phyloP scores from a whole-genome alignment of 2,113 vertebrate species.

The Labrus mixtus region DNA sequence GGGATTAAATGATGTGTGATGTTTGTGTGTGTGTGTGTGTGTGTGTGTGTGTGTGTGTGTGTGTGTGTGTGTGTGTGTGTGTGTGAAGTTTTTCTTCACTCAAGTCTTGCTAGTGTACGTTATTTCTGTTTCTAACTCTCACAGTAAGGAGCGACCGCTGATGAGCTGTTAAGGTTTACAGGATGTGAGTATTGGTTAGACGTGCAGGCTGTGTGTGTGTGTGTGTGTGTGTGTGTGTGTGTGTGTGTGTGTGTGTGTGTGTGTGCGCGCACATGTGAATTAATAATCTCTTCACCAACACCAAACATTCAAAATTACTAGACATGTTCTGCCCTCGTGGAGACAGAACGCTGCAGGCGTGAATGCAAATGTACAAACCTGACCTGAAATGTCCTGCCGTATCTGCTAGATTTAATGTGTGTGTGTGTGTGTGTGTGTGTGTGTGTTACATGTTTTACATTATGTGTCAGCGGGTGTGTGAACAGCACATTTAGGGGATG shows the following conservation, averaged over 20 bases:
- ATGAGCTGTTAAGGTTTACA: conserved; percentile 40
- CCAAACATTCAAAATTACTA: conserved; percentile 64
- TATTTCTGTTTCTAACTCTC: conserved; percentile 44
- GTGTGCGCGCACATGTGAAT: conserved; percentile 5
- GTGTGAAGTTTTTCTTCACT: conserved; percentile 18
- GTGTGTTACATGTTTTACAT: conserved; percentile 3
- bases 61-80: conserved; percentile 13
- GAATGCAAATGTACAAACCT: conserved; percentile 42
- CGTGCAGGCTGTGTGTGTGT: conserved; percentile 8
- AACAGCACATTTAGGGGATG: not conserved
- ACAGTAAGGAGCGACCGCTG: conserved; percentile 36
- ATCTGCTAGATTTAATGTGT: conserved; percentile 11
- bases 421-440: not conserved
- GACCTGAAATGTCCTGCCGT: conserved; percentile 44
- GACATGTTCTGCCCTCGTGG: conserved; percentile 45
- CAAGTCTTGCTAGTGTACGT: conserved; percentile 37
- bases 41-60: conserved; percentile 13
- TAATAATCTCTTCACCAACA: conserved; percentile 68
- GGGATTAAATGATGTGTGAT: conserved; percentile 70
- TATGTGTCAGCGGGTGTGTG: not conserved
- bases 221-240: not conserved
- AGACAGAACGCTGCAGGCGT: conserved; percentile 40
- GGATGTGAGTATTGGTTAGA: conserved; percentile 2
- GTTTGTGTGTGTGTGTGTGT: conserved; percentile 10
- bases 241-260: conserved; percentile 1